These are phyloP conservation scores for Cephus pygmeus DNA, from an alignment of 2,888 invertebrate species.

Conservation along the genomic window DNA sequence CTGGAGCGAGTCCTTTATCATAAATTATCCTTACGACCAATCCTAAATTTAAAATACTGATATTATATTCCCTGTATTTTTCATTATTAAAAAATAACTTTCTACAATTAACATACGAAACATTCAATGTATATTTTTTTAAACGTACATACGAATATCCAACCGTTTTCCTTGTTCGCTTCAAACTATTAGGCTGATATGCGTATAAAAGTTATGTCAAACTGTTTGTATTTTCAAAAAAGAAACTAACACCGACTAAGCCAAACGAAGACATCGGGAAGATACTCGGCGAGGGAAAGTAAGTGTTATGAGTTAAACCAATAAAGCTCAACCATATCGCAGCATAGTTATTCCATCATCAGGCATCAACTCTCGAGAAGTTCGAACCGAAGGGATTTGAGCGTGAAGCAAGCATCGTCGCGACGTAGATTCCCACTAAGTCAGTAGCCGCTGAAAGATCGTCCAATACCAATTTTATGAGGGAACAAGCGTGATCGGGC, in stretches of 20 bases:
- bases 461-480: not conserved
- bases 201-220: not conserved
- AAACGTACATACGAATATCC: not conserved
- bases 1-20: not conserved
- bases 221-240: not conserved
- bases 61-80: not conserved
- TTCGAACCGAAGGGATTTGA: not conserved
- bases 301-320: not conserved
- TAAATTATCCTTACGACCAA: not conserved
- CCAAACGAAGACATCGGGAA: not conserved
- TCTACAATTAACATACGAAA: not conserved
- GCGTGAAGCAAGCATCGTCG: not conserved
- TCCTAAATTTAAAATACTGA: not conserved
- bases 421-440: not conserved
- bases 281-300: not conserved
- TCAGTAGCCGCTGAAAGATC: not conserved
- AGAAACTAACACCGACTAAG: not conserved
- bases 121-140: not conserved
- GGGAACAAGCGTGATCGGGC: constrained; percentile 11
- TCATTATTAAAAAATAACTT: not conserved
- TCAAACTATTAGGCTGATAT: not conserved
- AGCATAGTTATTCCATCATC: not conserved
- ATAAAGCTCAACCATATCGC: not conserved
- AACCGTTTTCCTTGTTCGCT: not conserved
- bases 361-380: not conserved